Conservation (phyloP, 2,113 vertebrate species). For the Gavia stellata region DNA sequence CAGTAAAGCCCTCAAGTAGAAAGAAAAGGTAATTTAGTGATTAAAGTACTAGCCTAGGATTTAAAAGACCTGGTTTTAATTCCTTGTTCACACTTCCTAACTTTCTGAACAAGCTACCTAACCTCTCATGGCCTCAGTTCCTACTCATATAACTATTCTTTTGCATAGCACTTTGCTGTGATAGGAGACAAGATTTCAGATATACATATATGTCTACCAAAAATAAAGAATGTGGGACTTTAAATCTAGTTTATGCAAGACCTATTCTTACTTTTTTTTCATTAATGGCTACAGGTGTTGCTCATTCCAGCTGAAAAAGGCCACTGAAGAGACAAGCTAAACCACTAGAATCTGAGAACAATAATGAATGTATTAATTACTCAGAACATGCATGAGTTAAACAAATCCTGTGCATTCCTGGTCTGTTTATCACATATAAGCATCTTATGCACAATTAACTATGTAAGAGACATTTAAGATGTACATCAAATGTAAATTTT, state of each 20-base stretch:
- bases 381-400: background rate
- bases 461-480: background rate
- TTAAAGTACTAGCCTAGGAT: background rate
- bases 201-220: background rate
- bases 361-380: background rate
- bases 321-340: background rate
- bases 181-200: background rate
- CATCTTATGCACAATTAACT: background rate
- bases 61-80: background rate
- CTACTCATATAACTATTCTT: background rate
- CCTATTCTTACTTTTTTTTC: background rate
- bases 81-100: background rate
- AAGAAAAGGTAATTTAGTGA: background rate
- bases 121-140: background rate
- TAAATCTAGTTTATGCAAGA: background rate
- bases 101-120: background rate
- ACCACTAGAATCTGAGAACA: background rate
- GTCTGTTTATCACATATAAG: background rate
- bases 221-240: background rate
- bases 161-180: background rate
- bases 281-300: background rate
- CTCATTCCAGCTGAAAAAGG: background rate
- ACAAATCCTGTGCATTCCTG: background rate
- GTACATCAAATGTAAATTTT: background rate
- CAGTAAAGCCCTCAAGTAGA: background rate